Conservation (phyloP, 2,113 vertebrate species). For the Aspidoscelis tigris region DNA sequence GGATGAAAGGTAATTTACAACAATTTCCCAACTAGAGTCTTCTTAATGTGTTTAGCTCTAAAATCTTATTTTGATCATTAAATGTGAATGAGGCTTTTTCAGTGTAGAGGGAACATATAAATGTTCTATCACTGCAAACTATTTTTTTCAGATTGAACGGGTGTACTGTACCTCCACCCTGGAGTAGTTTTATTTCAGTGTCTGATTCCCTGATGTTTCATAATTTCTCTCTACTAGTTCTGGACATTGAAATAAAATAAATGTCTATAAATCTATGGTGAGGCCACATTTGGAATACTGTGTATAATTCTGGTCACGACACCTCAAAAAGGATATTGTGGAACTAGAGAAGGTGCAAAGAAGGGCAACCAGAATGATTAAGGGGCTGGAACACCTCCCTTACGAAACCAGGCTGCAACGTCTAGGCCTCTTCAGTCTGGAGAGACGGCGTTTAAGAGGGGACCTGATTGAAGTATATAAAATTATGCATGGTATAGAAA, state of each 20-base stretch:
- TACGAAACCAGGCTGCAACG: too few species aligned
- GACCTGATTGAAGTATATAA: too few species aligned
- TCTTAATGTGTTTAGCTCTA: constrained; percentile 27
- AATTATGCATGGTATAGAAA: too few species aligned
- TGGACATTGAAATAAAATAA: constrained; percentile 24
- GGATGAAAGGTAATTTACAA: constrained; percentile 47
- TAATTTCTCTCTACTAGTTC: constrained; percentile 10
- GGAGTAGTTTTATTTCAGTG: background rate
- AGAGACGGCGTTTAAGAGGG: too few species aligned
- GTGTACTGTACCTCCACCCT: too few species aligned
- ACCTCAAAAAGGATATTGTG: too few species aligned
- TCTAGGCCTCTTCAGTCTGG: too few species aligned
- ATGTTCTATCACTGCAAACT: constrained; percentile 25
- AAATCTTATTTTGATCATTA: constrained; percentile 31
- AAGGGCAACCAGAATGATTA: too few species aligned
- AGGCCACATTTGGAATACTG: too few species aligned
- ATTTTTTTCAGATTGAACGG: constrained; percentile 17
- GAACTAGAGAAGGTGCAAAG: too few species aligned
- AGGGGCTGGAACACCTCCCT: too few species aligned
- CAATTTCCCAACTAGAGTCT: constrained; percentile 41
- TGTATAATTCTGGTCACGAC: too few species aligned
- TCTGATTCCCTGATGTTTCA: constrained; percentile 27
- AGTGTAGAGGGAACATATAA: constrained; percentile 35
- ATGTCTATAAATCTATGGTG: constrained; percentile 35
- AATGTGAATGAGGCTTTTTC: constrained; percentile 29